These are phyloP conservation scores for Eupsittula cactorum DNA, from an alignment of 2,113 vertebrate genomes.

Conservation along the genomic window DNA sequence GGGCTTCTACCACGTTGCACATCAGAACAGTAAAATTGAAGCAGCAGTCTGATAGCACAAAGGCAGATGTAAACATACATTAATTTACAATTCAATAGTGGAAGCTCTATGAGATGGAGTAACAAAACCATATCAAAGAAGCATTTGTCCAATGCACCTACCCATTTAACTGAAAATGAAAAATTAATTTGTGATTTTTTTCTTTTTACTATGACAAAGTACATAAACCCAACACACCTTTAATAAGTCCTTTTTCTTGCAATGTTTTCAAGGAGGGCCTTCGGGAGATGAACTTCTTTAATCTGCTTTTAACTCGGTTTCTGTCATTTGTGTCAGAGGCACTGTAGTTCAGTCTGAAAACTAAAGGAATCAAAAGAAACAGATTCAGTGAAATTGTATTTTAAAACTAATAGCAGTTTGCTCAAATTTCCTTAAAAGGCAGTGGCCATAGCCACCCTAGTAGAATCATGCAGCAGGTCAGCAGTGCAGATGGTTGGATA, in stretches of 20 bases:
- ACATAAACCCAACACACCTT: conserved; percentile 76
- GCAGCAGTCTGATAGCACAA: not conserved
- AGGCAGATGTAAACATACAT: not conserved
- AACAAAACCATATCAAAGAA: not conserved
- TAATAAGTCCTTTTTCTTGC: conserved; percentile 90
- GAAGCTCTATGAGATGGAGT: not conserved
- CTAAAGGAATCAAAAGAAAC: conserved; percentile 60
- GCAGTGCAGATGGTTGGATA: not conserved
- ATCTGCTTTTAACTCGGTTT: conserved; percentile 85
- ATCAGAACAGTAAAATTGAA: not conserved
- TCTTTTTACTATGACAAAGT: not conserved
- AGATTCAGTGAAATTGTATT: not conserved
- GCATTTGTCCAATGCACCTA: not conserved
- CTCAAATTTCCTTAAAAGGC: not conserved
- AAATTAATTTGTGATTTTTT: not conserved
- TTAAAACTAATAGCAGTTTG: not conserved
- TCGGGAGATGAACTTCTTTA: conserved; percentile 90
- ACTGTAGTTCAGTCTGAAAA: conserved; percentile 88
- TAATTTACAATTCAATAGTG: not conserved
- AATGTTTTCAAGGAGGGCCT: conserved; percentile 88
- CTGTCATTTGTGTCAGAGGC: conserved; percentile 86
- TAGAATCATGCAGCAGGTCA: not conserved
- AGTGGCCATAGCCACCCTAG: not conserved
- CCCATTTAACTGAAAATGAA: not conserved
- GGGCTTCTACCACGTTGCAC: not conserved